Percentiles rank a stretch among this genome's conserved stretches.
Conservation (phyloP, 2,113 vertebrate genomes). For the Seriola rivoliana region DNA sequence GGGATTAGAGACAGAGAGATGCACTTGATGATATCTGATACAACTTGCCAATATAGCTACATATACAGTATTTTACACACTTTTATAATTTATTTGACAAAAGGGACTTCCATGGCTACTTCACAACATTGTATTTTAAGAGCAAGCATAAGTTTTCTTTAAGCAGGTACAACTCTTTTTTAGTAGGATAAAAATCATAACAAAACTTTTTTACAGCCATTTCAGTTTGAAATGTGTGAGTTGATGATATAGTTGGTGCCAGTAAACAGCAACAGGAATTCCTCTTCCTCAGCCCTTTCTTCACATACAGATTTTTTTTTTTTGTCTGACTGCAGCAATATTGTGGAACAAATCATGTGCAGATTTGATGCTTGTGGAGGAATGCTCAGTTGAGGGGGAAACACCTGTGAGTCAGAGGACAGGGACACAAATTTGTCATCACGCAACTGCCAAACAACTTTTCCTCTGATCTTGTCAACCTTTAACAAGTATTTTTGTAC, state of each 20-base stretch:
- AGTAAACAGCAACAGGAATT: background rate
- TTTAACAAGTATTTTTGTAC: conserved; percentile 63
- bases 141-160: conserved; percentile 2
- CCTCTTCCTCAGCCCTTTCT: conserved; percentile 28
- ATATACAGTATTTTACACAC: conserved; percentile 55
- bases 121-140: conserved; percentile 18
- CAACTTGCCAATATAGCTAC: conserved; percentile 45
- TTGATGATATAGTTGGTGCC: background rate
- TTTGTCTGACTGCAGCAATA: conserved; percentile 42
- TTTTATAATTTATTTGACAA: conserved; percentile 48
- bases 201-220: background rate
- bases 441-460: conserved; percentile 59
- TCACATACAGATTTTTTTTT: conserved; percentile 7
- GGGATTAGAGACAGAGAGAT: conserved; percentile 55
- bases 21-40: conserved; percentile 59
- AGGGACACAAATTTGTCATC: conserved; percentile 29
- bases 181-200: background rate
- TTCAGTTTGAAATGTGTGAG: background rate
- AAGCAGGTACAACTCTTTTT: conserved; percentile 29
- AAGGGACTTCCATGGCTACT: conserved; percentile 46
- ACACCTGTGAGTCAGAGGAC: conserved; percentile 1
- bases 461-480: conserved; percentile 29
- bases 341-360: conserved; percentile 27
- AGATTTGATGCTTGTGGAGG: conserved; percentile 19
- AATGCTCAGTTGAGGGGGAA: conserved; percentile 5